These are phyloP conservation scores for Clanis bilineata DNA, from an alignment of 2,888 invertebrate species.

Conservation along the genomic window DNA sequence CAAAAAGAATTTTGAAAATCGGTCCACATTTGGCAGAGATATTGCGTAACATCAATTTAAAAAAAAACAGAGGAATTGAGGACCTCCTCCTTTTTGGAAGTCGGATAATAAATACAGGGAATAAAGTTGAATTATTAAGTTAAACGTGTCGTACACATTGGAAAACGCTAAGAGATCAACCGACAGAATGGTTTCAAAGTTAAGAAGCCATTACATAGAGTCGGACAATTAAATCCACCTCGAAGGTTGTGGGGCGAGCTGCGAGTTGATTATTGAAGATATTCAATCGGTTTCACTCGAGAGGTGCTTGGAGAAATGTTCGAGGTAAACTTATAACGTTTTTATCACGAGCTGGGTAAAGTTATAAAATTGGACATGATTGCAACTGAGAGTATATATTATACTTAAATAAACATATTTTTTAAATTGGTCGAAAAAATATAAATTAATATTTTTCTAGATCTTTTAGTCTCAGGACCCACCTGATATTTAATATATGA, in stretches of 20 bases:
- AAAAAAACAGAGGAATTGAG: no score
- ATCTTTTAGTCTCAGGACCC: not conserved
- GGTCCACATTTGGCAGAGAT: no score
- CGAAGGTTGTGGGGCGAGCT: slow-evolving; percentile 33
- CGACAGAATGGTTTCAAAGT: slow-evolving; percentile 42
- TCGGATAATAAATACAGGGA: no score
- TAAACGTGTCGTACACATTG: slow-evolving; percentile 25
- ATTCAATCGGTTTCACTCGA: slow-evolving; percentile 20
- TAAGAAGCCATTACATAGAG: slow-evolving; percentile 55
- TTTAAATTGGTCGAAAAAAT: no score
- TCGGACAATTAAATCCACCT: slow-evolving; percentile 64
- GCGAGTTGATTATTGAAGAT: slow-evolving; percentile 23
- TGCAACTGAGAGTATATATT: no score
- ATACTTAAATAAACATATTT: no score
- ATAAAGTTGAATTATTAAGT: no score
- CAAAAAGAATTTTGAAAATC: no score
- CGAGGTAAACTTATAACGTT: not conserved
- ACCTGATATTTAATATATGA: slow-evolving; percentile 11
- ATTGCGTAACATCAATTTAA: no score
- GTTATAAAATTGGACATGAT: no score
- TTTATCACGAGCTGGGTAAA: not conserved
- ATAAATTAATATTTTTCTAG: no score
- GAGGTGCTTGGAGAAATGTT: not conserved
- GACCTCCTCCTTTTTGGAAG: no score
- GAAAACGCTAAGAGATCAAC: slow-evolving; percentile 31